phyloP scores from a whole-genome alignment of 2,797 vertebrate species.

The Parotocinclus haroldoi region DNA sequence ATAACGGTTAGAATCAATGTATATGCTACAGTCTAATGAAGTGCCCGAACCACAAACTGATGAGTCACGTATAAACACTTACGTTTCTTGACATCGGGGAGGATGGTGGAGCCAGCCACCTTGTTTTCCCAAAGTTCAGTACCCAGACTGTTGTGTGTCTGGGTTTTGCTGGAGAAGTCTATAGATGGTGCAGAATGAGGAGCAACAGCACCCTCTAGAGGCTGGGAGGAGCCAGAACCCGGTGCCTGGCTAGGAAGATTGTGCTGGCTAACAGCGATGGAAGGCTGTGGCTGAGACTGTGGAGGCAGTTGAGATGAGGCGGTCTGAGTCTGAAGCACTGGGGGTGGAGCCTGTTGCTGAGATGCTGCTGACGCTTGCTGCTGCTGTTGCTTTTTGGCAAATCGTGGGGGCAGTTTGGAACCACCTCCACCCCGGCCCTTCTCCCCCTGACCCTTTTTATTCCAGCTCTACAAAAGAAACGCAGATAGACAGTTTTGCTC shows the following conservation, averaged over 20 bases:
- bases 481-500: too few species aligned
- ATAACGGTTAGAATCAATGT: too few species aligned
- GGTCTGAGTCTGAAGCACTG: slow-evolving; percentile 51
- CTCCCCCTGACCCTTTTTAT: slow-evolving; percentile 88
- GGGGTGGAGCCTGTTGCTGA: slow-evolving; percentile 54
- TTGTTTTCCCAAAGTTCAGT: slow-evolving; percentile 97
- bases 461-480: slow-evolving; percentile 79
- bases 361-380: slow-evolving; percentile 58
- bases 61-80: slow-evolving; percentile 56
- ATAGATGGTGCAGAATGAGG: slow-evolving; percentile 58
- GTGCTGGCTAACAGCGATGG: slow-evolving; percentile 65
- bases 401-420: slow-evolving; percentile 93
- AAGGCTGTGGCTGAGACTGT: slow-evolving; percentile 51
- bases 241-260: slow-evolving; percentile 68
- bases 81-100: slow-evolving; percentile 94
- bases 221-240: slow-evolving; percentile 63
- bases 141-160: slow-evolving; percentile 79
- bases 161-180: slow-evolving; percentile 69
- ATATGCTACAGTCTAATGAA: too few species aligned
- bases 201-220: slow-evolving; percentile 66
- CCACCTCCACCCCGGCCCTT: slow-evolving; percentile 86
- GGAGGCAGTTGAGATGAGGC: slow-evolving; percentile 43
- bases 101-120: slow-evolving; percentile 75
- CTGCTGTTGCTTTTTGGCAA: slow-evolving; percentile 94
- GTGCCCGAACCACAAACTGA: not conserved